Percentiles rank a stretch among this genome's conserved stretches.
phyloP scores from a whole-genome alignment of 2,888 invertebrate genomes.

The Aradus depressus region DNA sequence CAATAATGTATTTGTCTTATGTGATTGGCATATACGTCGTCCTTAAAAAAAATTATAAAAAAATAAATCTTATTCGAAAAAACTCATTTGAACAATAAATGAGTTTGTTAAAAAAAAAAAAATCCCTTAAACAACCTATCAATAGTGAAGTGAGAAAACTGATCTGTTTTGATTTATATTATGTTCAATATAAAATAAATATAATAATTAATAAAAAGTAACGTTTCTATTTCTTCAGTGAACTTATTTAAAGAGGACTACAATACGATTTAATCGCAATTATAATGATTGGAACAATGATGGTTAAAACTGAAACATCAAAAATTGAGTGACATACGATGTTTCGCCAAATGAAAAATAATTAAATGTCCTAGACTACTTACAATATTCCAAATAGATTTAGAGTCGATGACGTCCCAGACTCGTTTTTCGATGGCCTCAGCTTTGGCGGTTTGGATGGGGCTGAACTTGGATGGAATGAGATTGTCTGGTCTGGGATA shows the following conservation, averaged over 20 bases:
- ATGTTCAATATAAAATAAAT: no score
- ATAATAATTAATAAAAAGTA: neutral
- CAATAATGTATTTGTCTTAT: no score
- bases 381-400: constrained; percentile 16
- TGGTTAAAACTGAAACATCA: neutral
- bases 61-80: neutral
- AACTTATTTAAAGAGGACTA: no score
- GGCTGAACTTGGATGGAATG: constrained; percentile 36
- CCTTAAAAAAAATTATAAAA: neutral
- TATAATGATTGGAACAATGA: neutral
- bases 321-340: neutral
- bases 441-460: constrained; percentile 37
- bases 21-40: no score
- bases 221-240: neutral
- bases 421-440: constrained; percentile 46
- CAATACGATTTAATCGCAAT: neutral
- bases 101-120: no score
- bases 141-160: no score
- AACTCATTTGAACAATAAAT: no score
- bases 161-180: no score
- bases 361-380: neutral
- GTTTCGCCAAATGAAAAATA: neutral
- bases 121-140: no score
- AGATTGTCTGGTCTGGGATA: constrained; percentile 43
- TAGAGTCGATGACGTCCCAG: constrained; percentile 46